phyloP scores from a whole-genome alignment of 2,797 vertebrate genomes.

The Neosilurus hyrtlii region DNA sequence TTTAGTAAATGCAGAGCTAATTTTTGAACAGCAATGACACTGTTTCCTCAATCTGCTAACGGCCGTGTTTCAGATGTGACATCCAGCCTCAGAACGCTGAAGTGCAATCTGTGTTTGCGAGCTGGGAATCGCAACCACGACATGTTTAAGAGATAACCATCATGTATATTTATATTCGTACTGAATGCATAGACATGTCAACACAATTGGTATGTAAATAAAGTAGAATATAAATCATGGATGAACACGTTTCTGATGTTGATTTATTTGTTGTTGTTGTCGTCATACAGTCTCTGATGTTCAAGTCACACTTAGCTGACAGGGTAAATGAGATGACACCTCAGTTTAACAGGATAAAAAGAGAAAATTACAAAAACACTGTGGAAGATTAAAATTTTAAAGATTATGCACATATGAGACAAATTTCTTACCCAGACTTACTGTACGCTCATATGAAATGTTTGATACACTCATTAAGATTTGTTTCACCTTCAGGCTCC shows the following conservation, averaged over 20 bases:
- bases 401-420: not conserved
- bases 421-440: not conserved
- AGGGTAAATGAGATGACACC: conserved; percentile 10
- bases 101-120: conserved; percentile 2
- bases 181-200: not conserved
- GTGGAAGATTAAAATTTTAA: not conserved
- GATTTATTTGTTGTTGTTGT: not conserved
- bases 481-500: not conserved
- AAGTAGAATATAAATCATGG: not conserved
- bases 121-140: conserved; percentile 12
- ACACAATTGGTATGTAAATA: conserved; percentile 4
- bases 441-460: not conserved
- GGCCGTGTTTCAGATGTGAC: not conserved
- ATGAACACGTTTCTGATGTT: not conserved
- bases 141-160: not conserved
- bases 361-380: not conserved
- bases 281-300: conserved; percentile 5
- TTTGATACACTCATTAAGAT: not conserved
- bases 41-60: conserved; percentile 25
- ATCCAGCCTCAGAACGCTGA: conserved; percentile 1
- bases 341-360: not conserved
- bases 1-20: conserved; percentile 29
- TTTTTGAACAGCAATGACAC: conserved; percentile 28
- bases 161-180: not conserved
- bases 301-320: conserved; percentile 21